Evolutionary conservation across 2,888 invertebrate genomes (phyloP).

Genomic region (Scaptomyza caliginosa): DNA sequence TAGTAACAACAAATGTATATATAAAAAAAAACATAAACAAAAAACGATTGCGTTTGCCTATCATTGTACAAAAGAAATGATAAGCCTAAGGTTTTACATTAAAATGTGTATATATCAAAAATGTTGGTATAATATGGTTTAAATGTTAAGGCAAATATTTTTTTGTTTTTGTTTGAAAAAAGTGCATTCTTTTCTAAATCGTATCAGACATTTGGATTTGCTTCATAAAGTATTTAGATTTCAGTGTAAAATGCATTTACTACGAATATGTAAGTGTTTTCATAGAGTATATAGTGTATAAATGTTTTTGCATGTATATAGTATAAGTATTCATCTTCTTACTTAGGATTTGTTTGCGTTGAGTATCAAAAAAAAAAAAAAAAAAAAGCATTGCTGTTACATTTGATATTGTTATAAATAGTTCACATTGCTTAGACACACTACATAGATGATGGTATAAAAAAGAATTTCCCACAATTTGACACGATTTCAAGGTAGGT

Average conservation of each 20-base stretch:
- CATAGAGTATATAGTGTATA: constrained; percentile 15
- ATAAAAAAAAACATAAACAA: constrained; percentile 19
- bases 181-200: constrained; percentile 85
- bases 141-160: constrained; percentile 78
- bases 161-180: constrained; percentile 69
- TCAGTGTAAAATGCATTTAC: constrained; percentile 28
- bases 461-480: constrained; percentile 45
- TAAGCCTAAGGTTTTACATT: constrained; percentile 53
- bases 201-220: constrained; percentile 86
- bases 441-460: constrained; percentile 17
- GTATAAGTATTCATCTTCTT: constrained; percentile 12
- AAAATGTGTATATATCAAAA: constrained; percentile 73
- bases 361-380: constrained; percentile 47
- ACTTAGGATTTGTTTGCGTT: constrained; percentile 27
- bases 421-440: constrained; percentile 51
- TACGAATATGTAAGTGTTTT: constrained; percentile 24
- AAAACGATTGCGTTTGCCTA: constrained; percentile 45
- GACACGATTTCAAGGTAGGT: constrained; percentile 46
- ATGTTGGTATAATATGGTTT: constrained; percentile 68
- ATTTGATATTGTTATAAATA: constrained; percentile 31
- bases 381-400: constrained; percentile 46
- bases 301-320: no score
- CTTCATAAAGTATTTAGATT: constrained; percentile 58
- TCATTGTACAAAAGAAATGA: constrained; percentile 53
- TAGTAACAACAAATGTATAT: constrained; percentile 53